A percentile compares a stretch with the other conserved stretches of the same genome.
Conservation (phyloP, 2,888 invertebrate species). For the Eupelmus urozonus region DNA sequence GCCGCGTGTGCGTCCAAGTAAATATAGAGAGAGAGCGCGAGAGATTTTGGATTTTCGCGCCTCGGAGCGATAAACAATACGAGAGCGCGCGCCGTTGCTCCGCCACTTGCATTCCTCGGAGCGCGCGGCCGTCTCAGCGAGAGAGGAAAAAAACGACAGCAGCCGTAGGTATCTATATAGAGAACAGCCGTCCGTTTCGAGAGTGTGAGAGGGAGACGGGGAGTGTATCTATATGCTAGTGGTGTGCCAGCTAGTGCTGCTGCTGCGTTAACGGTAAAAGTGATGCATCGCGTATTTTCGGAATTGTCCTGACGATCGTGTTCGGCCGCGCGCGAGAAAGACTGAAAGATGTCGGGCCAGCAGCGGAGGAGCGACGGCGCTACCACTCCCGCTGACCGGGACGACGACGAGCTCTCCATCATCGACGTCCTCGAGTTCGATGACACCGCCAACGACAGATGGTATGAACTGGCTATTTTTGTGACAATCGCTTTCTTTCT, state of each 20-base stretch:
- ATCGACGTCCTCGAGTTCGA: constrained; percentile 58
- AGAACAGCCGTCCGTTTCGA: constrained; percentile 12
- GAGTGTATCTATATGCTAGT: constrained; percentile 4
- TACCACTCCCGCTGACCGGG: constrained; percentile 68
- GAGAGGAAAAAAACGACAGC: neutral
- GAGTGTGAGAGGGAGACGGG: neutral
- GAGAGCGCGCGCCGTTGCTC: too few relatives aligned
- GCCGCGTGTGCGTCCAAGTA: neutral
- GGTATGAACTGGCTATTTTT: constrained; percentile 33
- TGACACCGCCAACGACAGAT: constrained; percentile 55
- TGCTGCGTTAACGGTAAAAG: constrained; percentile 55
- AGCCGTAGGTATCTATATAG: constrained; percentile 14
- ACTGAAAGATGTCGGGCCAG: constrained; percentile 35
- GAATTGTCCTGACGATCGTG: constrained; percentile 31
- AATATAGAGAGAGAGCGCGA: neutral
- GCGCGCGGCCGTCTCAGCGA: neutral
- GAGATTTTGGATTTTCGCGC: constrained; percentile 30
- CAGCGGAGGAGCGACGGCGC: constrained; percentile 14
- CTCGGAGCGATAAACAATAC: constrained; percentile 4
- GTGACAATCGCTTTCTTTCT: neutral
- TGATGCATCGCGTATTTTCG: constrained; percentile 54
- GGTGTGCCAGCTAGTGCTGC: too few relatives aligned
- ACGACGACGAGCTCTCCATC: constrained; percentile 58
- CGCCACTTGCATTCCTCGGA: too few relatives aligned
- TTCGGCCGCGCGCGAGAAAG: neutral